Conservation (phyloP, 1,140 invertebrate genomes). For the Leptoteleia sp. region DNA sequence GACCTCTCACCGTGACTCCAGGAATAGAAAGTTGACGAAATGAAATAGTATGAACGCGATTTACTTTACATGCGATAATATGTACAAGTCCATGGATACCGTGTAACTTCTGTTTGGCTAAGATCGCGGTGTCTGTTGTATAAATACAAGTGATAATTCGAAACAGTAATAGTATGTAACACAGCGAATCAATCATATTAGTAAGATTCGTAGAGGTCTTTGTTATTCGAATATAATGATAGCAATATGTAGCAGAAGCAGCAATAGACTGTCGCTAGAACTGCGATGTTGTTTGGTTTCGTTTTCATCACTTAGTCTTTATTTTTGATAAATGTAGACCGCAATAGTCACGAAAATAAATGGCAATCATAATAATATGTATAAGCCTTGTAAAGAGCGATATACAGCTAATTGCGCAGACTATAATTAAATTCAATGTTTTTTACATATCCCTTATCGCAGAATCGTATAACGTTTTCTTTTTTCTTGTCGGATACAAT, state of each 20-base stretch:
- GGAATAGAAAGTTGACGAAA: constrained; percentile 12
- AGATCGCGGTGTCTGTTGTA: constrained; percentile 24
- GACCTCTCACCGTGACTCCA: not conserved
- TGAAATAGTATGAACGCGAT: constrained; percentile 19
- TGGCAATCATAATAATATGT: constrained; percentile 32
- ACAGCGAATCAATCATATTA: constrained; percentile 52
- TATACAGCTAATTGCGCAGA: constrained; percentile 71
- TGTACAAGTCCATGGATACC: constrained; percentile 62
- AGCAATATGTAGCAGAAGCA: constrained; percentile 62
- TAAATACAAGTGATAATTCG: constrained; percentile 53
- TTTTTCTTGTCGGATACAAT: constrained; percentile 47
- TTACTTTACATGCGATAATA: constrained; percentile 57
- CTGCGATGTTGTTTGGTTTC: not conserved
- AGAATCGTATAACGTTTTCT: constrained; percentile 70
- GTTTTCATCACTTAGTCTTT: not conserved
- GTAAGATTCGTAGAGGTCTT: constrained; percentile 48
- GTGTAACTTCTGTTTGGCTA: constrained; percentile 35
- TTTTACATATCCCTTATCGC: constrained; percentile 72
- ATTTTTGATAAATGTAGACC: constrained; percentile 38
- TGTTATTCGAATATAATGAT: constrained; percentile 45
- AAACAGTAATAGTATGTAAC: constrained; percentile 57
- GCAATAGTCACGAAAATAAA: constrained; percentile 59
- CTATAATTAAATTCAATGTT: constrained; percentile 56
- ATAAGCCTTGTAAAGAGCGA: constrained; percentile 67
- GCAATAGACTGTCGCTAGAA: constrained; percentile 17